Base-by-base conservation (phyloP, 2,888 invertebrate species). In the Drosophila dives region DNA sequence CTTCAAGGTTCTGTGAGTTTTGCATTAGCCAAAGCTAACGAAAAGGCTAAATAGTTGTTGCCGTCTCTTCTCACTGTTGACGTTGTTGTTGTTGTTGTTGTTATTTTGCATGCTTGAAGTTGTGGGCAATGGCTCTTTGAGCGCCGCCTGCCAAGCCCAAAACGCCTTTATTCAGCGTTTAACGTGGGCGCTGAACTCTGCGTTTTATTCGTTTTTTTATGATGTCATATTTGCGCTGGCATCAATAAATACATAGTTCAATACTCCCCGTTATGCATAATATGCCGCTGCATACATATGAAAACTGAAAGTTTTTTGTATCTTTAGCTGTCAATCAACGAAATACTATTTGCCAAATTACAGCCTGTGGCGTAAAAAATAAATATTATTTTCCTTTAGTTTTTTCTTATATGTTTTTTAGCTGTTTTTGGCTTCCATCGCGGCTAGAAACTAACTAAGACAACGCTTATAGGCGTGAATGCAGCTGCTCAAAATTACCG, bases 1-100 rank as follows among this genome's bases (percentile, higher is more conserved):
- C 83, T 85, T 86, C 87, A 86, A 87, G 87, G 87, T 86, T 87
- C 83, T 82, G 59, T 82, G 82, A 73, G 78, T 80, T 81, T 80
- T 85, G 87, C 87, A 85, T 85, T 83, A 87, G 75, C 72, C 81
- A 71, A 66, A 77, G 74, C 80, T 62, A 86, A 80, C 80, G 62
- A 74, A 83, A 63, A 72, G 68, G 70, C 66, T 71, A 64, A 81
- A 64, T 69, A 68, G 58, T 49, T 63, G 55, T 56, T 61, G 48
- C 60, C 38, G 68, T 63, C 42, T 45, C 54, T 34, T 42, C n/a
- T 23, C 20, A n/a, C 40, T 59, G 48, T 36, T 70, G 45, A 45
- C 15, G 45, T 61, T 29, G 29, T 32, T 33, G 36, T 29, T 29
- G 29, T 29, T 29, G 29, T 29, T 29, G 29, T 29, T 29, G 29